A percentile compares a stretch with the other conserved stretches of the same genome.
Evolutionary conservation across 2,888 invertebrate genomes (phyloP).

Genomic region (Cosmia trapezina): DNA sequence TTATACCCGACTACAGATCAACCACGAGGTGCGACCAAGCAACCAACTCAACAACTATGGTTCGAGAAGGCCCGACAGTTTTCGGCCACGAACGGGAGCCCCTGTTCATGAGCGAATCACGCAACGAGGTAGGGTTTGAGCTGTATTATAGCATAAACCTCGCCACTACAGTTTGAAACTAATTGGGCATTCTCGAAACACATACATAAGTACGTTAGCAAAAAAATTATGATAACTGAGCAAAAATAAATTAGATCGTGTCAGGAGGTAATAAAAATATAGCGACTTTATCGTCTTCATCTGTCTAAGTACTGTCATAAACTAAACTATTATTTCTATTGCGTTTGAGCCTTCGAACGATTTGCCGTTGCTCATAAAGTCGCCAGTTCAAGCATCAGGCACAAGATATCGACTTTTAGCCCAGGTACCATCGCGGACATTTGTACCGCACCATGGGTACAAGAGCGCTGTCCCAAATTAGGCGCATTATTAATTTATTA

Average conservation of each 20-base stretch:
- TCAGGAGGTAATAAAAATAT: background rate
- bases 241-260: background rate
- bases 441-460: too few species aligned
- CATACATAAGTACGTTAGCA: background rate
- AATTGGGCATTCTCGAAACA: background rate
- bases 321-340: background rate
- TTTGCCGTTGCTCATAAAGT: too few species aligned
- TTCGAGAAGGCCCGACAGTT: background rate
- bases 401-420: background rate
- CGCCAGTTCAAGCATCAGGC: background rate
- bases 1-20: constrained; percentile 44
- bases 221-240: background rate
- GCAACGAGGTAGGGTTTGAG: background rate
- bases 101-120: background rate
- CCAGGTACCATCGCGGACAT: too few species aligned
- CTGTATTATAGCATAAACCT: background rate
- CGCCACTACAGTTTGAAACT: background rate
- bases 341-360: too few species aligned
- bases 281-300: background rate
- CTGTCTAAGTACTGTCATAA: background rate
- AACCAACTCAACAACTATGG: too few species aligned
- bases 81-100: background rate
- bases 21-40: background rate
- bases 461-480: too few species aligned
- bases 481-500: too few species aligned